Evolutionary conservation across 2,888 invertebrate genomes (phyloP), one percentile per base, ranked within the genome.

Genomic region (Meteorus colon): DNA sequence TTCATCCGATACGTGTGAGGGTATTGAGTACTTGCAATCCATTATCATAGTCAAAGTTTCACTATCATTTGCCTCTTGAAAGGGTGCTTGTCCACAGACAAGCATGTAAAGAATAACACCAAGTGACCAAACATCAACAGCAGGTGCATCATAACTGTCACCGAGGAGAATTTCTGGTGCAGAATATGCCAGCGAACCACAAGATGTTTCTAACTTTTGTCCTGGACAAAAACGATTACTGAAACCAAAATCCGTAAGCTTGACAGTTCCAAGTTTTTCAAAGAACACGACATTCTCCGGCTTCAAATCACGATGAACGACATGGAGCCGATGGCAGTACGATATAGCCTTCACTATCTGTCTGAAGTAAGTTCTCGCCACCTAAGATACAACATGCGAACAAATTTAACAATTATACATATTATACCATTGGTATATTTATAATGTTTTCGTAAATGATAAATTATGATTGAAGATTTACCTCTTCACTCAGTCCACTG

Each of bases 211-310:
- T 87, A 99, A 90, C 89, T 98, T 98, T 90, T 97, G 97, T 69
- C 98, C 99, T 29, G 98, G 98, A 87, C 95, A 96, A 90, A 96
- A 96, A 90, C 95, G 95, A 92, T 99, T 99, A 91, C 98, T 98
- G 87, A 95, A 95, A 82, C 98, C 99, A 91, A 99, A 99, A 91
- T 99, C 99, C 78, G 99, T 99, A 88, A 99, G 92, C 91, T 99
- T 99, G 45, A 99, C 99, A 89, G 97, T 94, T 76, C 98, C 98
- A 85, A 97, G 92, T 91, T 98, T 97, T 91, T 98, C 97, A 90
- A 99, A 99, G 91, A 99, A 99, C 69, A 99, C 98, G 77, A 99
- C 99, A 92, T 99, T 99, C 91, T 99, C 99, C 16, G 99, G 99
- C 91, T 99, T 99, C 82, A 99, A 92, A 91, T 99, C 99, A 82